Evolutionary conservation across 1,140 invertebrate genomes (phyloP).

Genomic region (Tetraneura akinire): DNA sequence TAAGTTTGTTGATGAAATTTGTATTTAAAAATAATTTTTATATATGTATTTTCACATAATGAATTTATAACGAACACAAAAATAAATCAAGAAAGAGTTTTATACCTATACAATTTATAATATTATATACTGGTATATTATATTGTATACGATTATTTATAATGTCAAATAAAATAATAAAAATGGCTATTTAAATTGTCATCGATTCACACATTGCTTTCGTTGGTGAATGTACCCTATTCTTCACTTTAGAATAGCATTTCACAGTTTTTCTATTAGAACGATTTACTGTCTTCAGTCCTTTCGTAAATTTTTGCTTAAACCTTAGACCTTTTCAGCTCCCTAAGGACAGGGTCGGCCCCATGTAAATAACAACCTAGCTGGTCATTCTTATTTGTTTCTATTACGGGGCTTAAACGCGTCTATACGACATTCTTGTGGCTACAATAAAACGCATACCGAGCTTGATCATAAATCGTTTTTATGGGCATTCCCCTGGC

Average conservation of each 20-base stretch:
- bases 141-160: background rate
- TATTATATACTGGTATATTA: no score
- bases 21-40: no score
- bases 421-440: slow-evolving; percentile 43
- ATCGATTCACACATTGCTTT: background rate
- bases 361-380: slow-evolving; percentile 45
- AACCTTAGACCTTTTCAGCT: slow-evolving; percentile 15
- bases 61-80: background rate
- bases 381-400: slow-evolving; percentile 49
- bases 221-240: no score
- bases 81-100: background rate
- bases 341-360: slow-evolving; percentile 23
- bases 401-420: slow-evolving; percentile 47
- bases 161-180: background rate
- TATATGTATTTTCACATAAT: no score
- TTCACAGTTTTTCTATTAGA: slow-evolving; percentile 1
- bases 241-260: background rate
- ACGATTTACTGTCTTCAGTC: slow-evolving; percentile 19
- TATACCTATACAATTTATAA: background rate
- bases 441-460: slow-evolving; percentile 47
- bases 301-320: slow-evolving; percentile 20
- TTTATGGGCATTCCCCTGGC: slow-evolving; percentile 47
- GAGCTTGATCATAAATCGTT: slow-evolving; percentile 44
- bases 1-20: no score
- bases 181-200: slow-evolving; percentile 17